Evolutionary conservation across 2,797 vertebrate genomes (phyloP).

Genomic region (Hypotaenidia okinawae): DNA sequence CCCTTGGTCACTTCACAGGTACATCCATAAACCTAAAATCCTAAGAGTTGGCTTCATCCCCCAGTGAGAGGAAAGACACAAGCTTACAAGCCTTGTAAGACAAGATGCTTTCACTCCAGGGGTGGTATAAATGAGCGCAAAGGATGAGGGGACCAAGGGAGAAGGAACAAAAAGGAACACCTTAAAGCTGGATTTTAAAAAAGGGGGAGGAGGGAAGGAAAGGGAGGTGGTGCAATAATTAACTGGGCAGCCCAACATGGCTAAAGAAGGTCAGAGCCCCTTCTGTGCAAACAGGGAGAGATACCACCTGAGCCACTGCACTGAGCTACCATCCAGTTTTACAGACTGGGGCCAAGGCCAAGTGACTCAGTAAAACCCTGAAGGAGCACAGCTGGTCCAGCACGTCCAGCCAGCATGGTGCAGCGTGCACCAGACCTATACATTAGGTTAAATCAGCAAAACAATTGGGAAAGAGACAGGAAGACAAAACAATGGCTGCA

Average conservation of each 20-base stretch:
- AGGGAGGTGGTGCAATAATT: not conserved
- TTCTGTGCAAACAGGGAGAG: not conserved
- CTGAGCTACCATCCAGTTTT: not conserved
- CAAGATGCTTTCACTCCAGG: not conserved
- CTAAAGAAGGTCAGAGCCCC: not conserved
- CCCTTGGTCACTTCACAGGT: not conserved
- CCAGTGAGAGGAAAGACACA: not conserved
- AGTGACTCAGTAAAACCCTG: not conserved
- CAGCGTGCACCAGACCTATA: not conserved
- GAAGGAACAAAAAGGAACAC: not conserved
- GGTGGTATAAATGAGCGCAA: not conserved
- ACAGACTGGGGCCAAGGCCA: not conserved
- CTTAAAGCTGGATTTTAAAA: not conserved
- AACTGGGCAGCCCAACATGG: not conserved
- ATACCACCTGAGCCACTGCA: not conserved
- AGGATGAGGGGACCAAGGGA: not conserved
- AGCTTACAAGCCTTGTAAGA: not conserved
- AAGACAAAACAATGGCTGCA: conserved; percentile 52
- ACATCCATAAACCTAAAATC: not conserved
- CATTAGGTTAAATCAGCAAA: conserved; percentile 34
- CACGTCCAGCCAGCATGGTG: rapidly evolving
- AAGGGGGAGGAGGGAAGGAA: not conserved
- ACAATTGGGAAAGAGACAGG: conserved; percentile 35
- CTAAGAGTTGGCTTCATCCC: not conserved
- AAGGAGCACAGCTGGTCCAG: not conserved